Percentiles rank a stretch among this genome's conserved stretches.
Evolutionary conservation across 2,888 invertebrate genomes (phyloP).

Genomic region (Schizaphis graminum): DNA sequence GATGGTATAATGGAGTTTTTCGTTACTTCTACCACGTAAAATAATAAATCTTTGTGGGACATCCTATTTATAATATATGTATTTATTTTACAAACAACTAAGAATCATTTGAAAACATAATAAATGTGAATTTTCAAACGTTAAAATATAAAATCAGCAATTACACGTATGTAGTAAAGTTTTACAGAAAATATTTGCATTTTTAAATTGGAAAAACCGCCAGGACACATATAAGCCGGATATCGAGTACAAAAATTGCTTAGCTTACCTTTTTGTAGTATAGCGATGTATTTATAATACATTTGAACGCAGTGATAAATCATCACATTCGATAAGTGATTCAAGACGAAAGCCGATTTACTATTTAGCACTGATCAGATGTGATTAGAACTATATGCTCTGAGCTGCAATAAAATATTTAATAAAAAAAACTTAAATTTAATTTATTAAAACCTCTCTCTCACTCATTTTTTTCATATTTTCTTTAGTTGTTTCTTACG

Average conservation of each 20-base stretch:
- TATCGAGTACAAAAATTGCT: not conserved
- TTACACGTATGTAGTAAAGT: not conserved
- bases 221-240: not conserved
- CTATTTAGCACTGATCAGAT: not conserved
- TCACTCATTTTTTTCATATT: not conserved
- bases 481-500: not conserved
- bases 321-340: not conserved
- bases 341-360: not conserved
- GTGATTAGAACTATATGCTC: not conserved
- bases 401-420: not conserved
- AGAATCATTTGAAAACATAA: not conserved
- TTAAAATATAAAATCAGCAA: not conserved
- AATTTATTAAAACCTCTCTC: not conserved
- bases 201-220: not conserved
- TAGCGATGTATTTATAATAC: not conserved
- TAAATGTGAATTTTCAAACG: not conserved
- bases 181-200: not conserved
- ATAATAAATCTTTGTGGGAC: not conserved
- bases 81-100: not conserved
- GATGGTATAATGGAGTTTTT: not conserved
- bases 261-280: not conserved
- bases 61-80: not conserved
- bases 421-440: not conserved
- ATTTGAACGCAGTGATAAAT: not conserved
- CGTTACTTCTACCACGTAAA: not conserved